These are phyloP conservation scores for Trachemys scripta DNA, from an alignment of 2,113 vertebrate species.

Conservation along the genomic window DNA sequence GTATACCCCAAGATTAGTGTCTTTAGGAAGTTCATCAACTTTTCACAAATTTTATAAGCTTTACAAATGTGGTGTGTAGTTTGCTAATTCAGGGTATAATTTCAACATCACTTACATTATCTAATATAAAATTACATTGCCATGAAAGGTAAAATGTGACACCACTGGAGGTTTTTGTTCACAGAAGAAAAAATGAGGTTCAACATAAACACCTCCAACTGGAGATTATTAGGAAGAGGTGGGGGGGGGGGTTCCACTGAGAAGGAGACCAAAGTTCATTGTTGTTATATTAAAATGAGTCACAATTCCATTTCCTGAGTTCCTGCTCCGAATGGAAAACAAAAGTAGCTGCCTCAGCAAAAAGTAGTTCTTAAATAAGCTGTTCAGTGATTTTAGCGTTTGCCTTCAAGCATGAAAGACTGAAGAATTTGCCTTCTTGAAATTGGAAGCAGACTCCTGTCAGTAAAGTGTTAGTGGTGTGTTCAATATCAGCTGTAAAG, in stretches of 20 bases:
- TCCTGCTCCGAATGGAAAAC: slow-evolving; percentile 42
- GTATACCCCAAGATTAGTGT: not conserved
- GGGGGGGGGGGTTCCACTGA: not conserved
- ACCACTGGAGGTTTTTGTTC: not conserved
- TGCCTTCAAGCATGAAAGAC: slow-evolving; percentile 60
- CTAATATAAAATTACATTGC: not conserved
- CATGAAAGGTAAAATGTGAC: not conserved
- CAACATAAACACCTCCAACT: slow-evolving; percentile 26
- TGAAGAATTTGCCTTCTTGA: slow-evolving; percentile 62
- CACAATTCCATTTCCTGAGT: slow-evolving; percentile 4
- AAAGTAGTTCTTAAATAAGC: slow-evolving; percentile 55
- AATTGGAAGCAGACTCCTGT: slow-evolving; percentile 37
- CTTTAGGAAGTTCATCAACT: not conserved
- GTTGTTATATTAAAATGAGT: slow-evolving; percentile 34
- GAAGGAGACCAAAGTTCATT: slow-evolving; percentile 26
- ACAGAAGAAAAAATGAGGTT: not conserved
- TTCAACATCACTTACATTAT: not conserved
- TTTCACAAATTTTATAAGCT: not conserved
- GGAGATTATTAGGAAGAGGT: not conserved
- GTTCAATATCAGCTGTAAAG: not conserved
- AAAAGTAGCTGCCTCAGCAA: slow-evolving; percentile 62
- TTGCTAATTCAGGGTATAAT: not conserved
- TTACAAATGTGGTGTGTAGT: not conserved
- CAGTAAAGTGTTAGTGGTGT: slow-evolving; percentile 15
- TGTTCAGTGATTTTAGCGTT: slow-evolving; percentile 58